Evolutionary conservation across 2,113 vertebrate species (phyloP).

Genomic region (Rhinopomastus cyanomelas): DNA sequence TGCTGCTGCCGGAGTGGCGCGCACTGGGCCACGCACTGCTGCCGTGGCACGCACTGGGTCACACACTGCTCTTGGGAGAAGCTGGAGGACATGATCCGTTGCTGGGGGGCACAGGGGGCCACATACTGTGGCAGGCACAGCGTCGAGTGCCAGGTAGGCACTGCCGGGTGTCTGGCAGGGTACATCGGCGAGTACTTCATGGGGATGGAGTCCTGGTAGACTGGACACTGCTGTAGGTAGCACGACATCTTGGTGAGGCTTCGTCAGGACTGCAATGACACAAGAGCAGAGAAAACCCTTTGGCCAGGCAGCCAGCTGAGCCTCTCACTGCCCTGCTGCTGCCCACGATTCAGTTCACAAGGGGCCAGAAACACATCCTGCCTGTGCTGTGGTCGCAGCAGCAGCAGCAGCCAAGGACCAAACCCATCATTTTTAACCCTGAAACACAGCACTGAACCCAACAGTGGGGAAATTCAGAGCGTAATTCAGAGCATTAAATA

Average conservation of each 20-base stretch:
- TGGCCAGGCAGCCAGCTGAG: rapidly evolving
- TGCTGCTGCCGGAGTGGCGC: background rate
- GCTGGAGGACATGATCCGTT: background rate
- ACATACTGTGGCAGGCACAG: background rate
- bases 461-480: background rate
- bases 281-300: background rate
- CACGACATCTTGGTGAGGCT: background rate
- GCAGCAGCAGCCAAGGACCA: background rate
- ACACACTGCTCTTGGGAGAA: background rate
- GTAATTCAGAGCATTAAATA: rapidly evolving
- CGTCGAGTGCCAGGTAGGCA: background rate
- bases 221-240: background rate
- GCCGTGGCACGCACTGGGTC: background rate
- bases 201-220: background rate
- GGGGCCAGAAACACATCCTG: rapidly evolving
- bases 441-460: rapidly evolving
- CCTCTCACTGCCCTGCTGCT: rapidly evolving
- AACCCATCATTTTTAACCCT: background rate
- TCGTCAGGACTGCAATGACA: background rate
- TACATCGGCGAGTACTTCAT: background rate
- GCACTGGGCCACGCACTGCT: background rate
- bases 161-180: rapidly evolving
- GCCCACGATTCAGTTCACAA: rapidly evolving
- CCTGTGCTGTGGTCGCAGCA: rapidly evolving
- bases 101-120: background rate